These are phyloP conservation scores for Cyclargus thomasi DNA, from an alignment of 1,140 invertebrate species.

Conservation along the genomic window DNA sequence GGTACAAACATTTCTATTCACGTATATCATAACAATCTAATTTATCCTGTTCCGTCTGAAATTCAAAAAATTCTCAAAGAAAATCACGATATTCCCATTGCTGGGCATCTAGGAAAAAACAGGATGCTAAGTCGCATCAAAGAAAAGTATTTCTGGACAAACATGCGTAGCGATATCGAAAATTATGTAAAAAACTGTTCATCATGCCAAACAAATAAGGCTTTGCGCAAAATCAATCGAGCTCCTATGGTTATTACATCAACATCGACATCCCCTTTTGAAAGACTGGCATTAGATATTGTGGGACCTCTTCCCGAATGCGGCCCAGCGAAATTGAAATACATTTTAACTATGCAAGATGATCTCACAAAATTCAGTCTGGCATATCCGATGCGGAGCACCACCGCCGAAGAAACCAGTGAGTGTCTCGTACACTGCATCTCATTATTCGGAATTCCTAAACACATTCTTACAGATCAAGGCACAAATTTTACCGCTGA, in stretches of 20 bases:
- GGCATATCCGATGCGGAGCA: constrained; percentile 21
- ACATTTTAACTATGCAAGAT: constrained; percentile 25
- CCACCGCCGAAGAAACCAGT: constrained; percentile 19
- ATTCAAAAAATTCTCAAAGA: constrained; percentile 26
- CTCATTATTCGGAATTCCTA: constrained; percentile 22
- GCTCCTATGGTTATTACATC: constrained; percentile 30
- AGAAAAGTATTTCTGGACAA: constrained; percentile 32
- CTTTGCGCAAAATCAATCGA: constrained; percentile 26
- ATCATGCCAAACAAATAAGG: constrained; percentile 32
- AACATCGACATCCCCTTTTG: constrained; percentile 25
- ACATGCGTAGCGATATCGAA: constrained; percentile 32
- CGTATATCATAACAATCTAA: constrained; percentile 24
- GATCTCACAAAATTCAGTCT: constrained; percentile 23
- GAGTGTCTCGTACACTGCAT: constrained; percentile 22
- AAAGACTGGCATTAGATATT: constrained; percentile 24
- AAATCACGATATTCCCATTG: constrained; percentile 31
- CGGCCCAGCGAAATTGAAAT: constrained; percentile 23
- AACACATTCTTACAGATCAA: constrained; percentile 22
- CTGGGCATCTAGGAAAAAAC: constrained; percentile 25
- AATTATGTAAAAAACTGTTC: constrained; percentile 28
- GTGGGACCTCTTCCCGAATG: constrained; percentile 21
- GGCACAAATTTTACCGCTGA: constrained; percentile 21
- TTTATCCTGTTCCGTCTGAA: constrained; percentile 26
- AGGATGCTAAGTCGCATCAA: constrained; percentile 27
- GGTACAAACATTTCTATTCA: constrained; percentile 20